Evolutionary conservation across 2,888 invertebrate genomes (phyloP), one percentile per base, ranked within the genome.

Genomic region (Macroteleia sp.): DNA sequence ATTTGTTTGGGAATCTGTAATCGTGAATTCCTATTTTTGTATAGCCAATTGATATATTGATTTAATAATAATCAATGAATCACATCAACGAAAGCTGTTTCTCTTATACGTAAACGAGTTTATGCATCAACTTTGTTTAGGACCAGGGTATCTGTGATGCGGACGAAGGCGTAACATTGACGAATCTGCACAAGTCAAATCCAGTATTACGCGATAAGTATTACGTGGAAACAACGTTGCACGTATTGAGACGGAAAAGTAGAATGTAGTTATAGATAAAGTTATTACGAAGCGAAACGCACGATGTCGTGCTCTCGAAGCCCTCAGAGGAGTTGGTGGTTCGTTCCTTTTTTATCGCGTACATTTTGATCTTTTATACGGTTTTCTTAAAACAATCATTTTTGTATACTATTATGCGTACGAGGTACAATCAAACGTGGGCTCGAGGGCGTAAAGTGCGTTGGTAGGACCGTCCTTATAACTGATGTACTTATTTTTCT

Each of bases 401-500:
- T 56, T 54, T 56, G 30, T 57, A 32, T 22, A 50, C 34, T 14
- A 14, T 22, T 4, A 8, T 25, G 50, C n/a, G 9, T 42, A 52
- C 20, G 39, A 32, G 16, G 25, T 54, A 66, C 66, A 54, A 66
- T 66, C 52, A 54, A 56, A 17, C 20, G 20, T 32, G 46, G 54
- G 57, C 50, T 75, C 34, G 54, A 57, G 77, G 79, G 69, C 69
- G 71, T 64, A 74, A 74, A 52, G 46, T 17, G 20, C 50, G 62
- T 42, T 19, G 20, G 67, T 80, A 80, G 74, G 71, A 79, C 79
- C 81, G 81, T 81, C 79, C 82, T 80, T 59, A 66, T 67, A 66
- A 56, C 59, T 76, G 67, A 66, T 79, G 80, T 82, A 80, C 78
- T 73, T 82, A 80, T 81, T 70, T 76, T 76, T 76, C 42, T 69